phyloP scores from a whole-genome alignment of 2,888 invertebrate species.

The Graphium colonna region DNA sequence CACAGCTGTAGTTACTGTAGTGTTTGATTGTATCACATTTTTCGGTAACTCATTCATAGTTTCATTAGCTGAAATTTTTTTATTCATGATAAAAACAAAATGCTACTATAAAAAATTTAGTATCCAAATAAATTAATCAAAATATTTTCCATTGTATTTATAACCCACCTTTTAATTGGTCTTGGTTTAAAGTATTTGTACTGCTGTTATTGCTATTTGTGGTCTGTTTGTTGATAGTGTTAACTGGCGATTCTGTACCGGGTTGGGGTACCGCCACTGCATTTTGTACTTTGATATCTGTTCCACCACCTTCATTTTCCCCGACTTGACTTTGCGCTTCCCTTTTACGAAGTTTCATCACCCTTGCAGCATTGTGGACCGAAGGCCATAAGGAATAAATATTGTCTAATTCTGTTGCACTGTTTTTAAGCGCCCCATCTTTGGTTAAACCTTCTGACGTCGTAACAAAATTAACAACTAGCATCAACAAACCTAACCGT shows the following conservation, averaged over 20 bases:
- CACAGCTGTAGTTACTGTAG: not conserved
- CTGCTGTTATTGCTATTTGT: not conserved
- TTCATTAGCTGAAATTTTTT: conserved; percentile 16
- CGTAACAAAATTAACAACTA: conserved; percentile 46
- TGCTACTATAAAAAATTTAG: too few relatives aligned
- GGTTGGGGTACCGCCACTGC: not conserved
- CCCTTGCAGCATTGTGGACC: conserved; percentile 45
- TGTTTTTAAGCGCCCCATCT: conserved; percentile 28
- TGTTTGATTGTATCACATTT: conserved; percentile 26
- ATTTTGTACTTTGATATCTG: conserved; percentile 11
- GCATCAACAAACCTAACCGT: conserved; percentile 46
- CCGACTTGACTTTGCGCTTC: conserved; percentile 28
- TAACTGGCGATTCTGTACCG: not conserved
- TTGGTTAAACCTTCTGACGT: conserved; percentile 39
- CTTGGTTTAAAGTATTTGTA: conserved; percentile 8
- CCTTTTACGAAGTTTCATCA: conserved; percentile 43
- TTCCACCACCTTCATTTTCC: conserved; percentile 24
- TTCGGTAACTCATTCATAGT: conserved; percentile 30
- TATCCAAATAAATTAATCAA: too few relatives aligned
- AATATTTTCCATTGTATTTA: too few relatives aligned
- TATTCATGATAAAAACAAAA: not conserved
- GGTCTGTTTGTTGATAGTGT: conserved; percentile 13
- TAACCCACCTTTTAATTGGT: conserved; percentile 10
- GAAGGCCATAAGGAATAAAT: conserved; percentile 57
- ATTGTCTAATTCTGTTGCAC: conserved; percentile 37